Evolutionary conservation across 1,140 invertebrate genomes (phyloP), one percentile per base, ranked within the genome.

Genomic region (Ericerus pela): DNA sequence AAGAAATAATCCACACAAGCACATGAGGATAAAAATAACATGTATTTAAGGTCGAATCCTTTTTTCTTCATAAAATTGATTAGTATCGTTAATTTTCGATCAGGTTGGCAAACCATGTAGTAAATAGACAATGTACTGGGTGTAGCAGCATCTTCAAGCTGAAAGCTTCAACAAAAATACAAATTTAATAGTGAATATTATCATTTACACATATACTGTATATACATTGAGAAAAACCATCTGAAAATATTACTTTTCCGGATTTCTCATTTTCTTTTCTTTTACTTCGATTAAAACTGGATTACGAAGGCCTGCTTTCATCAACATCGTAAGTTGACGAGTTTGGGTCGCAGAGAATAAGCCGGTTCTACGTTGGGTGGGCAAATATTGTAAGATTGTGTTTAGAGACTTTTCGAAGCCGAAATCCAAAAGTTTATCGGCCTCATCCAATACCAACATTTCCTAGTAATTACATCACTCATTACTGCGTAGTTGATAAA

Each of bases 321-420:
- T 85, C 16, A 99, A 71, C 60, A 91, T 82, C 60, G 90, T 80
- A 1, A 99, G 74, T 72, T 98, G 88, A 68, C 91, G 91, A 0
- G 94, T 97, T 71, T 98, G 95, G 16, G 96, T 99, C 5, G 96
- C 96, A 26, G 95, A 99, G 72, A 99, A 99, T 18, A 99, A 73
- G 0, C 93, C 93, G 0, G 96, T 99, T 64, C 93, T 75, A 61
- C 96, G 71, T 65, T 96, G 89, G 54, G 93, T 83, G 0, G 96
- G 96, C 41, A 99, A 70, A 69, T 85, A 89, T 63, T 81, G 79
- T 0, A 99, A 73, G 63, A 99, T 96, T 36, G 81, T 86, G 61
- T 90, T 90, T 1, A 99, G 71, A n/a, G 82, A 80, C 8, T 76
- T 72, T 65, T 86, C 84, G 71, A 98, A 99, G 3, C 94, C 94